Percentiles rank a stretch among this genome's conserved stretches.
phyloP scores from a whole-genome alignment of 2,888 invertebrate species.

The Drosophila tanythrix region DNA sequence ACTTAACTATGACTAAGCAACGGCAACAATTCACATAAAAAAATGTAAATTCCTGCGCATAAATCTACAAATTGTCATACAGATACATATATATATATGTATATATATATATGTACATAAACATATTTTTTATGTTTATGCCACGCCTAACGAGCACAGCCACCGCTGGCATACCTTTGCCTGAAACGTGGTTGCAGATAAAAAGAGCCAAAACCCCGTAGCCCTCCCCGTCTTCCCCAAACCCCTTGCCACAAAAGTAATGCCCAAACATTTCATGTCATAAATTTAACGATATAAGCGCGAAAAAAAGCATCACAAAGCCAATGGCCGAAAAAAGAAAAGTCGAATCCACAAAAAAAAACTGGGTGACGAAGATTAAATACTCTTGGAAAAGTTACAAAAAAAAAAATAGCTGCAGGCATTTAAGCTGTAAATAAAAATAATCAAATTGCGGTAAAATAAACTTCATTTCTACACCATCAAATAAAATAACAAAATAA shows the following conservation, averaged over 20 bases:
- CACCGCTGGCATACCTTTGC: constrained; percentile 61
- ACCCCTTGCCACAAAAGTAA: constrained; percentile 50
- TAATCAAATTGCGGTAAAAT: background rate
- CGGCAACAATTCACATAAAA: constrained; percentile 41
- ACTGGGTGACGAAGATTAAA: background rate
- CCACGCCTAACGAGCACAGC: constrained; percentile 59
- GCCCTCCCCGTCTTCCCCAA: no score
- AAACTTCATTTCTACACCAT: background rate
- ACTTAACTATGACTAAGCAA: constrained; percentile 29
- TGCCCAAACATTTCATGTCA: constrained; percentile 74
- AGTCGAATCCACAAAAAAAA: constrained; percentile 1
- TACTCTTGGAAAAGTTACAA: constrained; percentile 23
- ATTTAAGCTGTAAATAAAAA: background rate
- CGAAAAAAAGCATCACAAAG: constrained; percentile 56
- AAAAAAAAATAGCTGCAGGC: background rate
- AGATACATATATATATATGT: constrained; percentile 24
- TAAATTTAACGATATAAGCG: constrained; percentile 76
- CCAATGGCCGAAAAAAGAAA: constrained; percentile 38
- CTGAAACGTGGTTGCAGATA: constrained; percentile 54
- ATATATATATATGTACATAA: constrained; percentile 41
- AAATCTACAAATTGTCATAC: constrained; percentile 73
- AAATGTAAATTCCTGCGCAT: constrained; percentile 69
- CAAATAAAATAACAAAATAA: background rate
- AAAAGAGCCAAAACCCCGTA: constrained; percentile 21
- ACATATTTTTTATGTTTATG: constrained; percentile 56